Evolutionary conservation across 2,113 vertebrate species (phyloP), one percentile per base, ranked within the genome.

Genomic region (Fulica atra): DNA sequence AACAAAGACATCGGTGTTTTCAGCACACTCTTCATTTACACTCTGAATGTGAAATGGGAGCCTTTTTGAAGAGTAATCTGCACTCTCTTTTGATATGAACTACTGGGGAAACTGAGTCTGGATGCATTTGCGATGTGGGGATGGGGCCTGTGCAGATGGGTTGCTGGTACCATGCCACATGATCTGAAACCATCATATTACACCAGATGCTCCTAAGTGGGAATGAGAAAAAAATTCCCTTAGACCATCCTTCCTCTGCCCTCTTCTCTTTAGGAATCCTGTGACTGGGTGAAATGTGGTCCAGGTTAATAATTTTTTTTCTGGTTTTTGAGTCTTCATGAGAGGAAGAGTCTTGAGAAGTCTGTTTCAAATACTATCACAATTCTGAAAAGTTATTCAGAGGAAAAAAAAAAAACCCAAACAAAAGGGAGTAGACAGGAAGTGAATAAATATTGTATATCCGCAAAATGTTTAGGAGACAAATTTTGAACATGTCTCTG

Each of bases 1-100:
- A 98, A 98, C 97, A 97, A 98, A 98, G 96, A 98, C 96, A 97
- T 95, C 9, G 85, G 53, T 92, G 91, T 95, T 96, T 90, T 91
- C 90, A 88, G 95, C 92, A 94, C 91, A 85, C 96, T 96, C 53
- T 42, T 97, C 78, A 73, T 96, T 97, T 96, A 50, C 83, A 77
- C 85, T 94, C 93, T 94, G 94, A 72, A 89, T 87, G 77, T 89
- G 96, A 96, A 96, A 97, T 89, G 86, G 63, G 40, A 94, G 38
- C 53, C 70, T 97, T 96, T 96, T 86, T 81, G 51, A 96, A 96
- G 92, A 95, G 57, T 95, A 93, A 88, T 95, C 86, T 91, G 80
- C 88, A 79, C 96, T 97, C 83, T 93, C 92, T 74, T 93, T 96
- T 93, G 90, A 42, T 89, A 60, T 19, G 44, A 65, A 92, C 81